These are phyloP conservation scores for Xestia sexstrigata DNA, from an alignment of 2,888 invertebrate genomes.

Conservation along the genomic window DNA sequence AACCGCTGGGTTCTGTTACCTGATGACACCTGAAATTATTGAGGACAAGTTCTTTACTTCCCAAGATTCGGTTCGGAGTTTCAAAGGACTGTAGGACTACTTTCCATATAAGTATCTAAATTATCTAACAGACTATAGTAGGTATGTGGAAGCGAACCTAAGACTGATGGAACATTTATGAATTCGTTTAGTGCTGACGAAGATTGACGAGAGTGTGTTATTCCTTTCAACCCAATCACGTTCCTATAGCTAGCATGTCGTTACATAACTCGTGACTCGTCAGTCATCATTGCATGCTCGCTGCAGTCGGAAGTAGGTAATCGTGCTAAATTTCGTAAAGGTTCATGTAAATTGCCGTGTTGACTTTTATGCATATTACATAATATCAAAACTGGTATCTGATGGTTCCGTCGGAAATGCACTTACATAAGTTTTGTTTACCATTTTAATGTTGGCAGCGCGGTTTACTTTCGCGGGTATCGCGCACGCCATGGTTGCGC, in stretches of 20 bases:
- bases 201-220: conserved; percentile 17
- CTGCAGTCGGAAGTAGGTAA: conserved; percentile 71
- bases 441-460: conserved; percentile 72
- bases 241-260: not conserved
- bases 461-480: conserved; percentile 82
- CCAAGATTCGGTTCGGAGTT: not conserved
- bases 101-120: not conserved
- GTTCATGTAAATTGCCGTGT: conserved; percentile 51
- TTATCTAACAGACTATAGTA: not conserved
- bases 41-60: conserved; percentile 3
- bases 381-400: conserved; percentile 66
- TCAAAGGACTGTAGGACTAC: not conserved
- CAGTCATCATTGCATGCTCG: conserved; percentile 52
- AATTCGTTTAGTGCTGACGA: not conserved
- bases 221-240: not conserved
- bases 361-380: conserved; percentile 67
- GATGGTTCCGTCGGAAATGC: conserved; percentile 77
- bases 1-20: conserved; percentile 92
- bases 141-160: not conserved
- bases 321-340: conserved; percentile 64
- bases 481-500: conserved; percentile 76
- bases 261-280: conserved; percentile 29
- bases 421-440: conserved; percentile 88
- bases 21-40: conserved; percentile 80
- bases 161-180: not conserved